Percentiles rank a stretch among this genome's conserved stretches.
Evolutionary conservation across 1,140 invertebrate species (phyloP).

Genomic region (Orius insidiosus): DNA sequence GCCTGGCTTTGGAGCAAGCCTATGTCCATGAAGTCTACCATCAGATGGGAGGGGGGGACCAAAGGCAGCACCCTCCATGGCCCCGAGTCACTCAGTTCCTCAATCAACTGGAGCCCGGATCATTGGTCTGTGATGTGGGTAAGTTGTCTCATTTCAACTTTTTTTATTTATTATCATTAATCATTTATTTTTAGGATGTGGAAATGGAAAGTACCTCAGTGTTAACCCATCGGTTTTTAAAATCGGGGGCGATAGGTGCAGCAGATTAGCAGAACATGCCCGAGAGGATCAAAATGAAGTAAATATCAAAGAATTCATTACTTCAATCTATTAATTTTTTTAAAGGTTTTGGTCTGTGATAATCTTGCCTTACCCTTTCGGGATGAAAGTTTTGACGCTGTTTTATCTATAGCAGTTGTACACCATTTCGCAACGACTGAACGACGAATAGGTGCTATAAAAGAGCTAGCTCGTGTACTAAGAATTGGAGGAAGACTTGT

Average conservation of each 20-base stretch:
- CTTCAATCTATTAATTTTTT: no score
- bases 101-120: slow-evolving; percentile 69
- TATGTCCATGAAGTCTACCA: slow-evolving; percentile 93
- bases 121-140: slow-evolving; percentile 86
- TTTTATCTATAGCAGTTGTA: slow-evolving; percentile 83
- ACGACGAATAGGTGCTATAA: slow-evolving; percentile 65
- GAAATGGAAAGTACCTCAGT: slow-evolving; percentile 80
- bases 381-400: slow-evolving; percentile 85
- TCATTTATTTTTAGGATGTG: slow-evolving; percentile 48
- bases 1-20: slow-evolving; percentile 74
- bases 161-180: slow-evolving; percentile 2
- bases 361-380: slow-evolving; percentile 78
- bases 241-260: slow-evolving; percentile 74
- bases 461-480: slow-evolving; percentile 72
- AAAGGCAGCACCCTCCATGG: slow-evolving; percentile 40
- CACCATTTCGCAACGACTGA: slow-evolving; percentile 88
- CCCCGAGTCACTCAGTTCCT: slow-evolving; percentile 76
- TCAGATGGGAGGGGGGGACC: slow-evolving; percentile 38
- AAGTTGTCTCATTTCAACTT: slow-evolving; percentile 24
- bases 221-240: slow-evolving; percentile 72
- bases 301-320: no score
- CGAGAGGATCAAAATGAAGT: slow-evolving; percentile 66
- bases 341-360: slow-evolving; percentile 69
- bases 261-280: slow-evolving; percentile 56
- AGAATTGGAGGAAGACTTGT: slow-evolving; percentile 80